Evolutionary conservation across 2,113 vertebrate species (phyloP).

Genomic region (Xenopus tropicalis): UCB_Xtro_10.0 CM004450.2:83346501-83347000

Average conservation of each 20-base stretch:
- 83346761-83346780: slow-evolving; percentile 72
- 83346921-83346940: too few species aligned
- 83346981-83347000: too few species aligned
- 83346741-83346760: slow-evolving; percentile 72
- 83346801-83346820: slow-evolving; percentile 29
- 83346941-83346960: too few species aligned
- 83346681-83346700: neutral
- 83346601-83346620: slow-evolving; percentile 51
- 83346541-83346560: slow-evolving; percentile 51
- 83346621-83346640: slow-evolving; percentile 77
- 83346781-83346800: neutral
- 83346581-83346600: slow-evolving; percentile 80
- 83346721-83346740: too few species aligned
- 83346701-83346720: neutral
- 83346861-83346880: slow-evolving; percentile 53
- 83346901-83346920: neutral
- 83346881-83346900: slow-evolving; percentile 49
- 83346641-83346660: slow-evolving; percentile 70
- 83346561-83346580: slow-evolving; percentile 87
- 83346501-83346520: neutral
- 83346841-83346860: neutral
- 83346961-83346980: too few species aligned
- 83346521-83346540: neutral
- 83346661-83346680: slow-evolving; percentile 51
- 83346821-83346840: slow-evolving; percentile 21